These are phyloP conservation scores for Pardalotus punctatus DNA, from an alignment of 2,113 vertebrate species.

Conservation along the genomic window DNA sequence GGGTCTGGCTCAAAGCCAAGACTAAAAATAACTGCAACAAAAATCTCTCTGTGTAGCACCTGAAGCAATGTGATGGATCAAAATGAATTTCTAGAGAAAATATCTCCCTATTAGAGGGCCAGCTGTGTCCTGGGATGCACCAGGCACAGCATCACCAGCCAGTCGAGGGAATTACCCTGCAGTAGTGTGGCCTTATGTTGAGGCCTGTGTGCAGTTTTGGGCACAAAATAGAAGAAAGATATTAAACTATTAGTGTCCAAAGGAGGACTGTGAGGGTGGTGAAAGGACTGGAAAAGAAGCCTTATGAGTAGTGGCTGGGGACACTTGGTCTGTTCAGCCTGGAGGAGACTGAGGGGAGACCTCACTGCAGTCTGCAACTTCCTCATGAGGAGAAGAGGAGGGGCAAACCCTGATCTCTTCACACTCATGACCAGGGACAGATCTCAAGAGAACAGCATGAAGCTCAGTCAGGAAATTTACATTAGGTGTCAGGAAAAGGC, in stretches of 20 bases:
- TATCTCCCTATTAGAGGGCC: background rate
- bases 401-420: background rate
- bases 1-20: background rate
- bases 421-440: background rate
- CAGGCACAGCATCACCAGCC: background rate
- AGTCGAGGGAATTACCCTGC: background rate
- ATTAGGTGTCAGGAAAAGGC: background rate
- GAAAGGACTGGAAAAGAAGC: background rate
- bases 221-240: background rate
- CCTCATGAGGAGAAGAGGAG: background rate
- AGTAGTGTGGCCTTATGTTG: background rate
- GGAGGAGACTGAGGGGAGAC: background rate
- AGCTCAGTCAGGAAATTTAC: background rate
- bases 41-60: background rate
- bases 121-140: background rate
- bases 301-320: rapidly evolving
- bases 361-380: background rate
- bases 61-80: background rate
- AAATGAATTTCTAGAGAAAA: background rate
- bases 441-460: background rate
- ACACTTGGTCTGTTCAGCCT: background rate
- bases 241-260: background rate
- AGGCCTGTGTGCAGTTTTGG: background rate
- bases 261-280: background rate
- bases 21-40: background rate